Percentiles rank a stretch among this genome's conserved stretches.
phyloP scores from a whole-genome alignment of 2,888 invertebrate species.

The Sphaerophoria rueppellii region DNA sequence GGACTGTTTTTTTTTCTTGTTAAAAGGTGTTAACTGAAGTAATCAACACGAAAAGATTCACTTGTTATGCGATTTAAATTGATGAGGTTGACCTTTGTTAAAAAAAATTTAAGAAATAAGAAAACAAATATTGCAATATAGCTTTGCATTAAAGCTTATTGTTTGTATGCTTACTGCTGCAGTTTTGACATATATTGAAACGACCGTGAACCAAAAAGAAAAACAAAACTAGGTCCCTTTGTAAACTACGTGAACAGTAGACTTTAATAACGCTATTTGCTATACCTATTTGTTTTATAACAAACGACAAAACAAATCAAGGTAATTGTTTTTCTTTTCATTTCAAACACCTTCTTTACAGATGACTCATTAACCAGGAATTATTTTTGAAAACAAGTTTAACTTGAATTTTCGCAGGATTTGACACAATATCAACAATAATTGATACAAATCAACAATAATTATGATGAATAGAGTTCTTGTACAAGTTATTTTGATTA shows the following conservation, averaged over 20 bases:
- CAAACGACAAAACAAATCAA: too few species aligned
- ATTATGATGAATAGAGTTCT: too few species aligned
- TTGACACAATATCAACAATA: too few species aligned
- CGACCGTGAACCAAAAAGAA: neutral
- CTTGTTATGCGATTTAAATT: constrained; percentile 10
- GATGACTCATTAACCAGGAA: too few species aligned
- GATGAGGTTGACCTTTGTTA: constrained; percentile 1
- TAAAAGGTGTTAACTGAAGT: constrained; percentile 8
- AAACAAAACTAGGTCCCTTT: neutral
- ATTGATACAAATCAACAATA: too few species aligned
- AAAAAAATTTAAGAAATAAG: neutral
- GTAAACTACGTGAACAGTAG: neutral
- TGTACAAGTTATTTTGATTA: too few species aligned
- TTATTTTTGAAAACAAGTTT: too few species aligned
- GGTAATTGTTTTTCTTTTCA: too few species aligned
- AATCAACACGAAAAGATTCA: constrained; percentile 9
- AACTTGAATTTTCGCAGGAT: too few species aligned
- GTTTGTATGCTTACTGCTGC: neutral
- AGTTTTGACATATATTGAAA: neutral
- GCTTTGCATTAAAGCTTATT: neutral
- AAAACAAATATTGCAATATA: neutral
- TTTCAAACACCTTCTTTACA: too few species aligned
- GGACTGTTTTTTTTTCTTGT: neutral
- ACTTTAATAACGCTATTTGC: neutral
- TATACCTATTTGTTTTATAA: too few species aligned